Percentiles rank a stretch among this genome's conserved stretches.
Evolutionary conservation across 2,888 invertebrate species (phyloP).

Genomic region (Ectemnius lituratus): DNA sequence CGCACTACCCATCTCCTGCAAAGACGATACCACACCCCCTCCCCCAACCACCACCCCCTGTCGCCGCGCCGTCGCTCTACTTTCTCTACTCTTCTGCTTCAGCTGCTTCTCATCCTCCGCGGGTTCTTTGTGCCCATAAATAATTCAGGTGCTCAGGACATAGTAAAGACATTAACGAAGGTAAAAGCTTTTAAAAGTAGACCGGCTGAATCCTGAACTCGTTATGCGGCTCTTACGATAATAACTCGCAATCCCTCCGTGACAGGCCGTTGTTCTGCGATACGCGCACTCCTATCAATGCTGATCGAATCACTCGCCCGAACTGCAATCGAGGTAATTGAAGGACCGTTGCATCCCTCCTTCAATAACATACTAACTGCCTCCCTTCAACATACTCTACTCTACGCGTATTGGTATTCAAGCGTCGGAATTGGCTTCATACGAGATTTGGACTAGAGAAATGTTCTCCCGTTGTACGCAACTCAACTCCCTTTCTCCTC

Average conservation of each 20-base stretch:
- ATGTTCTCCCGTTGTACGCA: background rate
- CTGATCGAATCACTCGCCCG: slow-evolving; percentile 1
- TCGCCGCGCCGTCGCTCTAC: background rate
- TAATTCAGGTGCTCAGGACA: slow-evolving; percentile 64
- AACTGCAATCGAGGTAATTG: background rate
- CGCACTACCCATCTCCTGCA: slow-evolving; percentile 5
- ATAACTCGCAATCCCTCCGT: slow-evolving; percentile 53
- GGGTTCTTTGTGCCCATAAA: slow-evolving; percentile 62
- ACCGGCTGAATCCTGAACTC: slow-evolving; percentile 56
- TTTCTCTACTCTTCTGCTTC: slow-evolving; percentile 25
- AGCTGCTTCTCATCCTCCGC: slow-evolving; percentile 36
- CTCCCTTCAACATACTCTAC: background rate
- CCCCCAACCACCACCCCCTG: background rate
- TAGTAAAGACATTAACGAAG: slow-evolving; percentile 61
- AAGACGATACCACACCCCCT: background rate
- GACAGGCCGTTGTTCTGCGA: slow-evolving; percentile 43
- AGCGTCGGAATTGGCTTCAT: background rate
- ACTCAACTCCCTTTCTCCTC: background rate
- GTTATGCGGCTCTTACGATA: slow-evolving; percentile 55
- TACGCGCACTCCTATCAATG: slow-evolving; percentile 36
- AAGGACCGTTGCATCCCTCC: background rate
- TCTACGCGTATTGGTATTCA: slow-evolving; percentile 7
- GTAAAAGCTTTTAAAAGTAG: slow-evolving; percentile 57
- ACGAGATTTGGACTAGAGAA: background rate
- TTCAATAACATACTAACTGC: background rate